A percentile compares a stretch with the other conserved stretches of the same genome.
Evolutionary conservation across 2,797 vertebrate genomes (phyloP).

Genomic region (Ctenosaura bakeri): DNA sequence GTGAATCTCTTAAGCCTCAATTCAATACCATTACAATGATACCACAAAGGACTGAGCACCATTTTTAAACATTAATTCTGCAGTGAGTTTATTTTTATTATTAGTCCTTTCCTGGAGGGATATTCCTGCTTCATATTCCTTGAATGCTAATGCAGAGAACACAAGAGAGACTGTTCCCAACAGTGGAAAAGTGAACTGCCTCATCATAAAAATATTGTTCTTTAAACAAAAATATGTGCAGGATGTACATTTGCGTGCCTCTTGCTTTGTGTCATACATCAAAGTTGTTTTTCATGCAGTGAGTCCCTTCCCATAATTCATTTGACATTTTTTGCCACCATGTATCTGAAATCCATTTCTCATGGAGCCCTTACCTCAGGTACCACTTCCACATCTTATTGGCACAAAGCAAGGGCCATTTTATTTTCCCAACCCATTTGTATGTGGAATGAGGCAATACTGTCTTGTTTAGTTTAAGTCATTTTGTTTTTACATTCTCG

Average conservation of each 20-base stretch:
- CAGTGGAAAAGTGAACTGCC: not conserved
- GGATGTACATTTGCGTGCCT: not conserved
- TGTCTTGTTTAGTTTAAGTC: not conserved
- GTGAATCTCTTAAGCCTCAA: not conserved
- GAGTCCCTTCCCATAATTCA: not conserved
- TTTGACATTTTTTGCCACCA: not conserved
- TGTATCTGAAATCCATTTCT: not conserved
- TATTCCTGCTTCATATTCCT: too few relatives aligned
- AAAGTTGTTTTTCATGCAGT: not conserved
- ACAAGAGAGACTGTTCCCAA: not conserved
- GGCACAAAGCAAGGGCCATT: not conserved
- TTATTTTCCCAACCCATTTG: not conserved
- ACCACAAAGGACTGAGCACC: not conserved
- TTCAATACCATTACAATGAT: not conserved
- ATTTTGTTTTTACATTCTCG: not conserved
- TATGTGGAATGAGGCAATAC: not conserved
- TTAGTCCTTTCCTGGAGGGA: not conserved
- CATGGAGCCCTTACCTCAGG: not conserved
- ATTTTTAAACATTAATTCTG: not conserved
- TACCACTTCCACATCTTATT: too few relatives aligned
- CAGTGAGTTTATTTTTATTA: not conserved
- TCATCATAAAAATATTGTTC: not conserved
- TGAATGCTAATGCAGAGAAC: not conserved
- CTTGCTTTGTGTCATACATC: not conserved
- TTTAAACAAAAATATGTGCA: too few relatives aligned